phyloP scores from a whole-genome alignment of 2,113 vertebrate species.

The Clarias batrachus region DNA sequence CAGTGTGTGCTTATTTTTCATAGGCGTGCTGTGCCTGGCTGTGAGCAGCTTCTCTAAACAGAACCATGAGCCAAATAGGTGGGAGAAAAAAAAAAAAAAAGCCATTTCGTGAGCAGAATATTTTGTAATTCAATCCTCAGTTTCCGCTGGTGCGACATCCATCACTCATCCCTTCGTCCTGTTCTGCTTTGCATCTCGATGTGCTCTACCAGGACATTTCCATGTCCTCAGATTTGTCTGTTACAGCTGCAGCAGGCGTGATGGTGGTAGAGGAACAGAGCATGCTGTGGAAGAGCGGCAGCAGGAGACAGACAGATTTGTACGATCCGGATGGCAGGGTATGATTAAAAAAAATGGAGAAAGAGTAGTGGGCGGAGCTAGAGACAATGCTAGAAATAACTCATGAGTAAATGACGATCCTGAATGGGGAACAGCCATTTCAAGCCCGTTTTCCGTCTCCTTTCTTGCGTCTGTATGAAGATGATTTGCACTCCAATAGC shows the following conservation, averaged over 20 bases:
- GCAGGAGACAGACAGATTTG: conserved; percentile 56
- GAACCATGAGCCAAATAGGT: not conserved
- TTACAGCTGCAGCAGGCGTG: conserved; percentile 1
- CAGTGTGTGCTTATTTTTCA: conserved; percentile 1
- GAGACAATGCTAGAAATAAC: not conserved
- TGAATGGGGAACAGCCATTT: conserved; percentile 14
- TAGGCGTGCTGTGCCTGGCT: conserved; percentile 24
- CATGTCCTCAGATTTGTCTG: not conserved
- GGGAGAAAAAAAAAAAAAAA: not conserved
- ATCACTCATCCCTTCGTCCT: not conserved
- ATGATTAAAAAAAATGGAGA: conserved; percentile 34
- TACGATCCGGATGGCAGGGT: conserved; percentile 53
- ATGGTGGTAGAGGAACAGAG: conserved; percentile 7
- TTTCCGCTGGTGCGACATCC: not conserved
- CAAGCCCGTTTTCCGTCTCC: not conserved
- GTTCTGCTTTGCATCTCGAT: not conserved
- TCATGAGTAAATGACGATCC: conserved; percentile 19
- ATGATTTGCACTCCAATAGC: conserved; percentile 39
- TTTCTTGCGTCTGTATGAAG: conserved; percentile 11
- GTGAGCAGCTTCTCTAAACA: conserved; percentile 6
- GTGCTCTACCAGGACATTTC: not conserved
- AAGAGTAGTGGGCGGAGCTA: not conserved
- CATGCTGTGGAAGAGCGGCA: conserved; percentile 14
- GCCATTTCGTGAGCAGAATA: not conserved
- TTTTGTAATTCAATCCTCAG: not conserved